Evolutionary conservation across 2,113 vertebrate species (phyloP), one percentile per base, ranked within the genome.

Genomic region (Amblyornis subalaris): DNA sequence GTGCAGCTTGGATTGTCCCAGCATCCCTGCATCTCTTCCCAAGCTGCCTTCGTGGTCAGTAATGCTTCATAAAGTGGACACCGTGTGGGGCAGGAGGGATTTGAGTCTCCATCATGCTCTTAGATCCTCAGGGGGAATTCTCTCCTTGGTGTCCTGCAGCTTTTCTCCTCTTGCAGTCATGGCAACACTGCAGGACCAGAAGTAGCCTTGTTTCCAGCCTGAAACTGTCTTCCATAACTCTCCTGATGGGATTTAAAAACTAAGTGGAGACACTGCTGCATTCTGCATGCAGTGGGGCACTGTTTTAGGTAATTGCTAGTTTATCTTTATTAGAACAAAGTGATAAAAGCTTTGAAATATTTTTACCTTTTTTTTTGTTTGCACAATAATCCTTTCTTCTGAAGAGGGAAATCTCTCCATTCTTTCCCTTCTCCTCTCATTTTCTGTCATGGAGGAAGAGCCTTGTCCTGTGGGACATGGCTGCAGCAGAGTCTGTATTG

Each of bases 131-230:
- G 65, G 53, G 36, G 60, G 66, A 82, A 60, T 88, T 83, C 62
- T 33, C 35, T 92, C 19, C 40, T 29, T 87, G 69, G 12, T 84
- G 12, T 25, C n/a, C 40, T 51, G 73, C 48, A 75, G 80, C 48
- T 92, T 86, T 88, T 88, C 24, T 88, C 51, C 35, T 86, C 60
- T 66, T 58, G 90, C 76, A 86, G 86, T 88, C 85, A 86, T 78
- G 69, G 83, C 89, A 93, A 84, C 90, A 74, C 92, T 12, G 7
- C 40, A 84, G 94, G 88, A 64, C 73, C 51, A 60, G 79, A 42
- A 69, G 14, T 40, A 90, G 61, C 66, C 22, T 20, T 65, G 21
- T 73, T 91, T 86, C 71, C 60, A 74, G 67, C 60, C 82, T 2
- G 0, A 18, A 80, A 62, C 55, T 88, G 21, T 87, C 42, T 78